Conservation (phyloP, 2,113 vertebrate species). For the Apistogramma diplotaenia region DNA sequence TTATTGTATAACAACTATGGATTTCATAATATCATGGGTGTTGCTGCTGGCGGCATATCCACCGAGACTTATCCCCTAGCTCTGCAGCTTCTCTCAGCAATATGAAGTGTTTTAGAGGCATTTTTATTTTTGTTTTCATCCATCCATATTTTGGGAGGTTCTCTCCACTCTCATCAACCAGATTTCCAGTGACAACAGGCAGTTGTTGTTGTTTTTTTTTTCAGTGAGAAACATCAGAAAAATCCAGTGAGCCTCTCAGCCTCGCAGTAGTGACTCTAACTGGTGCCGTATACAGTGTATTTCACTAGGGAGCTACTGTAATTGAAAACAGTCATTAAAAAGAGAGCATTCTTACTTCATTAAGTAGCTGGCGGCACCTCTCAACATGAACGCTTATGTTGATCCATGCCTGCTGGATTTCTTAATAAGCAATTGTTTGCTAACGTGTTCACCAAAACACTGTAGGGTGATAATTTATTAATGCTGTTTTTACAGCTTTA, state of each 20-base stretch:
- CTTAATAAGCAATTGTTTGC: neutral
- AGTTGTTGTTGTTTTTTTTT: neutral
- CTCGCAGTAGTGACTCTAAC: neutral
- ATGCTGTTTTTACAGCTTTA: neutral
- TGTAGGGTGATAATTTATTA: neutral
- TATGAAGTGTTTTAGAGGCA: neutral
- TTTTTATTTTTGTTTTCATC: neutral
- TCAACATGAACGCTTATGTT: neutral
- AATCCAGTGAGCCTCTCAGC: neutral
- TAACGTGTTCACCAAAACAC: neutral
- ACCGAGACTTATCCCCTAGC: neutral
- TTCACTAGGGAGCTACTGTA: neutral
- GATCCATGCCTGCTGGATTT: neutral
- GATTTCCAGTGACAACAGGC: neutral
- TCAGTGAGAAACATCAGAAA: neutral
- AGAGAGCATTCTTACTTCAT: neutral
- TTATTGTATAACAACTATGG: neutral
- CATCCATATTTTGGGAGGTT: neutral
- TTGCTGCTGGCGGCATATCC: neutral
- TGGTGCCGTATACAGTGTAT: slow-evolving; percentile 1
- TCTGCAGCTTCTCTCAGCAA: neutral
- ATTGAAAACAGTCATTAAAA: slow-evolving; percentile 14
- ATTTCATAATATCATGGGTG: neutral
- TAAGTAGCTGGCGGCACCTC: neutral
- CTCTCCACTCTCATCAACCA: neutral